Evolutionary conservation across 2,888 invertebrate genomes (phyloP).

Genomic region (Sturmia bella): DNA sequence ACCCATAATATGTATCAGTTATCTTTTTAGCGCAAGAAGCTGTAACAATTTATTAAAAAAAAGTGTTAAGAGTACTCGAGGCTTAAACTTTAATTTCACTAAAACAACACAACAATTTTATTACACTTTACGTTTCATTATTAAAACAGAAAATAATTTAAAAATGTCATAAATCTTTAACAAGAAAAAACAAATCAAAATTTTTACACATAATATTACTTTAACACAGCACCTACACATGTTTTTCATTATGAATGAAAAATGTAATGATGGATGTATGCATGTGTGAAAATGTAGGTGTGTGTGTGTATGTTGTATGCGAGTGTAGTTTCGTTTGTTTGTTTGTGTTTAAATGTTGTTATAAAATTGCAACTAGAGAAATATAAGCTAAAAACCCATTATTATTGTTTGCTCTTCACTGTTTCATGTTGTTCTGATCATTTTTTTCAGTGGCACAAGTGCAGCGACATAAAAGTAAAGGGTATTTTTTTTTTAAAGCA

Average conservation of each 20-base stretch:
- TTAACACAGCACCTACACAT: conserved; percentile 4
- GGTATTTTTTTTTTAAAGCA: not conserved
- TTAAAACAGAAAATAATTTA: conserved; percentile 7
- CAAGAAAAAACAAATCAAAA: not conserved
- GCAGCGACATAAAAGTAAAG: conserved; percentile 31
- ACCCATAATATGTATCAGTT: too few relatives aligned
- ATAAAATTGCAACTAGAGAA: conserved; percentile 54
- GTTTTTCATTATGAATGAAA: not conserved
- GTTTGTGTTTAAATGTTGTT: conserved; percentile 30
- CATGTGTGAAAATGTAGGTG: not conserved
- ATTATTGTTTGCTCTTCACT: conserved; percentile 56
- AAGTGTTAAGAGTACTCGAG: not conserved
- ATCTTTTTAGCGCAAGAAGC: too few relatives aligned
- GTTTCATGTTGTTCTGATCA: conserved; percentile 10
- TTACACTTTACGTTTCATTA: not conserved
- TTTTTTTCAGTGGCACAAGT: conserved; percentile 14
- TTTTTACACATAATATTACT: conserved; percentile 35
- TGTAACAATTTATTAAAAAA: too few relatives aligned
- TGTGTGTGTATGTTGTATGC: not conserved
- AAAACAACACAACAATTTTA: conserved; percentile 2
- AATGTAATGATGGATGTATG: conserved; percentile 20
- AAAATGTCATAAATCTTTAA: conserved; percentile 3
- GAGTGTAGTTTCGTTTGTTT: not conserved
- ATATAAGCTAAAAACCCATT: conserved; percentile 51
- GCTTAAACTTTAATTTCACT: conserved; percentile 28